phyloP scores from a whole-genome alignment of 1,140 invertebrate genomes.

The Conus betulinus region DNA sequence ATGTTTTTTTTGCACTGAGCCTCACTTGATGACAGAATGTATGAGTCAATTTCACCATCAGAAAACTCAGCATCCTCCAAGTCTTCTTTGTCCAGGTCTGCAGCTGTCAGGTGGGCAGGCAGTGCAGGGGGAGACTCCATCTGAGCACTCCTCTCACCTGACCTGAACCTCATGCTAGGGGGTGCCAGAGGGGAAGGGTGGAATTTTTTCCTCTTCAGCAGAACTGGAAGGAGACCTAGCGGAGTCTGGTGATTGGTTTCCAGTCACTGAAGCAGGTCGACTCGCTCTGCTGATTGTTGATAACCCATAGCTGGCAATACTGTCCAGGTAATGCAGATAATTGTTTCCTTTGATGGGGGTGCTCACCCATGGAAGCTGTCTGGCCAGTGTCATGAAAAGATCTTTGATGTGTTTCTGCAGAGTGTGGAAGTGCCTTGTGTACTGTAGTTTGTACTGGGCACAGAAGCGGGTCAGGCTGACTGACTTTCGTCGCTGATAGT shows the following conservation, averaged over 20 bases:
- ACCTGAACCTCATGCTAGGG: constrained; percentile 9
- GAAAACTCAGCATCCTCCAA: constrained; percentile 7
- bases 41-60: constrained; percentile 3
- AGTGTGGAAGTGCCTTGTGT: neutral
- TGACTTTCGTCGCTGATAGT: neutral
- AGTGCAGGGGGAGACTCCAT: neutral
- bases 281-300: neutral
- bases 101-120: neutral
- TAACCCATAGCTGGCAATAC: neutral
- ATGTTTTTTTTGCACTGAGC: neutral
- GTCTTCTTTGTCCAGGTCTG: constrained; percentile 26
- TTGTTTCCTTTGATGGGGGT: neutral
- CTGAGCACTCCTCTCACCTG: neutral
- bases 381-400: constrained; percentile 9
- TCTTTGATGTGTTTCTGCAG: neutral
- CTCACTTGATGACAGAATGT: constrained; percentile 2
- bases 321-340: neutral
- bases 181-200: neutral
- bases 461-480: neutral
- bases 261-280: neutral
- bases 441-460: neutral
- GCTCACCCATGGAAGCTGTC: constrained; percentile 9
- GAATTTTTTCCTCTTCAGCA: neutral
- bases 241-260: neutral
- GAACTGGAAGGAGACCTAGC: neutral